phyloP scores from a whole-genome alignment of 2,888 invertebrate species.

The Melangyna quadrimaculata region DNA sequence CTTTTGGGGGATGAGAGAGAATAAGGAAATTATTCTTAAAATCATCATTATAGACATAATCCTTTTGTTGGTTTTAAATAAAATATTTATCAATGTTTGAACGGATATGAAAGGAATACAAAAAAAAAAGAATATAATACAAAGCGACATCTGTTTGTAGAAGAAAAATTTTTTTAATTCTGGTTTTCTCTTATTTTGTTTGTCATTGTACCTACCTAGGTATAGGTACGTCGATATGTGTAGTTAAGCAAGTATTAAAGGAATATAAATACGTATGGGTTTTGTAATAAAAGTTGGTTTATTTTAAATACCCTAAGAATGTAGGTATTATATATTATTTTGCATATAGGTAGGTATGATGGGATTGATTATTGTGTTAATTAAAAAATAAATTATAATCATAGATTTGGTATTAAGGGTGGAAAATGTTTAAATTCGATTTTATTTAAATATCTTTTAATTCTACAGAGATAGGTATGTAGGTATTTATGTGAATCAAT shows the following conservation, averaged over 20 bases:
- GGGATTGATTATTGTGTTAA: neutral
- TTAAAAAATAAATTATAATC: neutral
- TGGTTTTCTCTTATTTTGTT: neutral
- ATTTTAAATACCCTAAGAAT: neutral
- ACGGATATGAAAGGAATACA: neutral
- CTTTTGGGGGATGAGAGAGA: neutral
- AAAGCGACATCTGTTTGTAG: neutral
- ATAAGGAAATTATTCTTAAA: neutral
- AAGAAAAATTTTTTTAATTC: neutral
- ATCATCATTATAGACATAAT: slow-evolving; percentile 16
- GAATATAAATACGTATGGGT: neutral
- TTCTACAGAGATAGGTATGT: too few relatives aligned
- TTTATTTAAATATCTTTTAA: too few relatives aligned
- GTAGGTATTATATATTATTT: neutral
- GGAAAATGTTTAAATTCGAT: neutral
- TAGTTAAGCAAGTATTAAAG: neutral
- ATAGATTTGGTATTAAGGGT: neutral
- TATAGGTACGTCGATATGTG: too few relatives aligned
- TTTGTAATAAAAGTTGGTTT: neutral
- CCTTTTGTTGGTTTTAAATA: neutral
- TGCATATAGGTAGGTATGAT: neutral
- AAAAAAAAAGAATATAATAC: neutral
- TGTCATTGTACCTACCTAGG: too few relatives aligned
- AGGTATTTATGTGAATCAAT: too few relatives aligned
- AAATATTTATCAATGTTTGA: slow-evolving; percentile 11